These are phyloP conservation scores for Drosophila melanosoma DNA, from an alignment of 2,888 invertebrate species.

Conservation along the genomic window DNA sequence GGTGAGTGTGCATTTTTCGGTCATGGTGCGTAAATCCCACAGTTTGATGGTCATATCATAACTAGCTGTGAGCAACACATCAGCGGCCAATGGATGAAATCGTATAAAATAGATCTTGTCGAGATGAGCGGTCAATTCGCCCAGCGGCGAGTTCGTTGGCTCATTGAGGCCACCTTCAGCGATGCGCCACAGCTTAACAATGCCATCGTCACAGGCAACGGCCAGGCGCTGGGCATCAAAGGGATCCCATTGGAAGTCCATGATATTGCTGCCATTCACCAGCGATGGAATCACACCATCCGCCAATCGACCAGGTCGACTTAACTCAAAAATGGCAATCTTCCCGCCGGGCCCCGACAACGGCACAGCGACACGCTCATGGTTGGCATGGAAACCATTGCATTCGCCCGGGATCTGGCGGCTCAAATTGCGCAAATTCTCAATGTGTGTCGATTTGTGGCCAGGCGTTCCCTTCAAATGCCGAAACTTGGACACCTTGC, in stretches of 20 bases:
- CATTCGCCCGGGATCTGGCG: conserved; percentile 97
- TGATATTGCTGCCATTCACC: conserved; percentile 94
- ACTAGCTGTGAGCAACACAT: conserved; percentile 94
- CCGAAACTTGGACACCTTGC: conserved; percentile 95
- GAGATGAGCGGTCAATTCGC: conserved; percentile 91
- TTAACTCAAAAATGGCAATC: conserved; percentile 93
- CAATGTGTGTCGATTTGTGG: conserved; percentile 96
- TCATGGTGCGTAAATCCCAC: conserved; percentile 91
- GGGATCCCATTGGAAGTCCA: conserved; percentile 98
- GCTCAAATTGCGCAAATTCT: conserved; percentile 95
- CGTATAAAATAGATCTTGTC: conserved; percentile 97
- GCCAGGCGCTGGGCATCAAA: conserved; percentile 92
- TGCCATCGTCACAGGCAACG: conserved; percentile 96
- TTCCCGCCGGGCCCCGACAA: conserved; percentile 96
- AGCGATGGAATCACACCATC: conserved; percentile 94
- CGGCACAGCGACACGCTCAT: conserved; percentile 94
- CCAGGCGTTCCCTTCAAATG: conserved; percentile 96
- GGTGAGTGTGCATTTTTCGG: conserved; percentile 87
- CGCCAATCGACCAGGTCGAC: conserved; percentile 90
- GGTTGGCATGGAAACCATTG: conserved; percentile 96
- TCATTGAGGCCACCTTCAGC: conserved; percentile 89
- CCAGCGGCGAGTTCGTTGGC: conserved; percentile 91
- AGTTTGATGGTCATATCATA: conserved; percentile 95
- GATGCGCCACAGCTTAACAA: conserved; percentile 92
- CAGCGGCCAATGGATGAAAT: conserved; percentile 94